phyloP scores from a whole-genome alignment of 2,888 invertebrate species.

The Agriotes lineatus region DNA sequence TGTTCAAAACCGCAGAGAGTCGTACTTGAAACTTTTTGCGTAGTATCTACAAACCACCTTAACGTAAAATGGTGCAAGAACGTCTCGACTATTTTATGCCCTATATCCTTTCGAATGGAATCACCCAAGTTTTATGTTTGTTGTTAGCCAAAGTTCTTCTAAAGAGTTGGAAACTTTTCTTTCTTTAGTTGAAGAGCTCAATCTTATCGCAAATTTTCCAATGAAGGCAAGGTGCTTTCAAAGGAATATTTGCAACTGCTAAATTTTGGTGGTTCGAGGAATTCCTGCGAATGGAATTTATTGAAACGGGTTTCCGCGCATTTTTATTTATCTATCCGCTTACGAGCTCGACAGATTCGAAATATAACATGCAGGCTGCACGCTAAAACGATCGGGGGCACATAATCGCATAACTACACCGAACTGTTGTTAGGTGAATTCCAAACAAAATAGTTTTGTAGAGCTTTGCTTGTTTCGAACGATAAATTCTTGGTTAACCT shows the following conservation, averaged over 20 bases:
- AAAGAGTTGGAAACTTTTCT: slow-evolving; percentile 49
- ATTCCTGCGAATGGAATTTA: background rate
- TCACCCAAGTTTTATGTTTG: slow-evolving; percentile 56
- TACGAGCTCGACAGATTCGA: no score
- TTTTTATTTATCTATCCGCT: background rate
- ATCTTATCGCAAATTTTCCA: slow-evolving; percentile 53
- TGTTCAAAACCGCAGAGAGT: background rate
- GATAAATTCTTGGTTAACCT: slow-evolving; percentile 39
- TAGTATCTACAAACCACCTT: slow-evolving; percentile 28
- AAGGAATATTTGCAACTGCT: slow-evolving; percentile 19
- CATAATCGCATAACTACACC: slow-evolving; percentile 20
- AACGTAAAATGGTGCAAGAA: slow-evolving; percentile 34
- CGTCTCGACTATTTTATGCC: slow-evolving; percentile 39
- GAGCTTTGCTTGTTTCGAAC: slow-evolving; percentile 38
- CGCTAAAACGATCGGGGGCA: background rate
- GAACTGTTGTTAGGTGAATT: slow-evolving; percentile 14
- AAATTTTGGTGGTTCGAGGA: slow-evolving; percentile 1
- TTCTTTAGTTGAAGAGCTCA: slow-evolving; percentile 46
- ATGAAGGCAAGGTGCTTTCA: slow-evolving; percentile 20
- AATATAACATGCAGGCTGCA: background rate
- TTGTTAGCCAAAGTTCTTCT: slow-evolving; percentile 55
- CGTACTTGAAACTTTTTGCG: background rate
- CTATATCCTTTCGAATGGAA: slow-evolving; percentile 48
- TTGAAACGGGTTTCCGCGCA: background rate
- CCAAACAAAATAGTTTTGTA: slow-evolving; percentile 34